Conservation (phyloP, 2,113 vertebrate species). For the Casuarius casuarius region DNA sequence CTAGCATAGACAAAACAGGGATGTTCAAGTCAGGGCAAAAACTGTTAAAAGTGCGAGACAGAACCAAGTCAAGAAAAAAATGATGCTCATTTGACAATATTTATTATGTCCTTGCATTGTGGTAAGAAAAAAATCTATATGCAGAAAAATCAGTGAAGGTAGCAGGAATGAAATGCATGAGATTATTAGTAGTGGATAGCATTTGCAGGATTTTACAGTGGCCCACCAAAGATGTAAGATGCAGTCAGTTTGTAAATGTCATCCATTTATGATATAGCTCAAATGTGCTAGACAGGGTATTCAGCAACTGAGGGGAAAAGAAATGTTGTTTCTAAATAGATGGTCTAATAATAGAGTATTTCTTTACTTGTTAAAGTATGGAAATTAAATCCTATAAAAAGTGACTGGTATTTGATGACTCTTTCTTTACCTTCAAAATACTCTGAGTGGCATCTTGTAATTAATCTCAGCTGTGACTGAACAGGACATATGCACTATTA, state of each 20-base stretch:
- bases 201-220: not conserved
- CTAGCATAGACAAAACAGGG: not conserved
- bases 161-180: not conserved
- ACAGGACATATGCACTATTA: not conserved
- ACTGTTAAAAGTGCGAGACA: not conserved
- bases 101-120: not conserved
- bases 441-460: not conserved
- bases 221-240: not conserved
- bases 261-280: not conserved
- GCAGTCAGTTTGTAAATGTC: not conserved
- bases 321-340: not conserved
- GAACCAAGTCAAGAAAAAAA: not conserved
- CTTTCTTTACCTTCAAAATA: conserved; percentile 2
- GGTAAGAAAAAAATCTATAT: not conserved
- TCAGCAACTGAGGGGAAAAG: not conserved
- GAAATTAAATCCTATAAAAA: conserved; percentile 27
- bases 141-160: not conserved
- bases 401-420: not conserved
- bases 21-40: not conserved
- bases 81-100: not conserved
- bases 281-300: not conserved
- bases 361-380: not conserved
- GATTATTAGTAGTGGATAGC: not conserved
- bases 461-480: conserved; percentile 30
- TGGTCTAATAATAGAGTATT: not conserved